A percentile compares a stretch with the other conserved stretches of the same genome.
phyloP scores from a whole-genome alignment of 2,797 vertebrate genomes.

The Sebastes minor region DNA sequence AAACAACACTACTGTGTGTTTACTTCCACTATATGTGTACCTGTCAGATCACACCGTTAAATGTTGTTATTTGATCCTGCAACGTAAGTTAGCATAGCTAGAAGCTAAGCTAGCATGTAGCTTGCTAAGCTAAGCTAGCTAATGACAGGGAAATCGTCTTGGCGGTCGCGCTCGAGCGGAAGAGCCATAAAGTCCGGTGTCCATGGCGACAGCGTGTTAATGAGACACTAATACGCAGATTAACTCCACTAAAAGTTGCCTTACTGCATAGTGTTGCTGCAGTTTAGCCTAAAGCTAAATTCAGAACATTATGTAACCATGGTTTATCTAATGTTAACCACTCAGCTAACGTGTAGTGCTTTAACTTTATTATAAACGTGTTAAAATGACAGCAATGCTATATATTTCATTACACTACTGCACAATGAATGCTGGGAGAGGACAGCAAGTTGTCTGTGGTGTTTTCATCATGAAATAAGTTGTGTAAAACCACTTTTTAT shows the following conservation, averaged over 20 bases:
- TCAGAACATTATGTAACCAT: conserved; percentile 44
- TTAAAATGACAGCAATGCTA: no score
- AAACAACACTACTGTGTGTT: accelerated
- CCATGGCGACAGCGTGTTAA: accelerated
- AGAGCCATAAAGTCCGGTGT: neutral
- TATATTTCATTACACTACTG: neutral
- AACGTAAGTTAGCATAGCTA: neutral
- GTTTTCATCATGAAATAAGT: neutral
- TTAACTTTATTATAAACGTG: neutral
- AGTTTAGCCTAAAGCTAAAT: neutral
- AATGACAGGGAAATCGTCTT: conserved; percentile 15
- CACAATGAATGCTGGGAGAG: neutral
- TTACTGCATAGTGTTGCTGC: neutral
- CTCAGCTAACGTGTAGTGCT: neutral
- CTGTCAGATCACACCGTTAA: accelerated
- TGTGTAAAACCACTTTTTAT: neutral
- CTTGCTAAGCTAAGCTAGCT: conserved; percentile 55
- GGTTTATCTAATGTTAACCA: neutral
- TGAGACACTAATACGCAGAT: accelerated
- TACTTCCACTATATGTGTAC: accelerated
- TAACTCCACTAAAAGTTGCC: accelerated
- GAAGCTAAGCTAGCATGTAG: conserved; percentile 5
- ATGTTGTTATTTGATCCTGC: accelerated
- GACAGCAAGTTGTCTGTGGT: accelerated
- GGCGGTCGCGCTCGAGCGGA: conserved; percentile 24